Percentiles rank a stretch among this genome's conserved stretches.
phyloP scores from a whole-genome alignment of 2,888 invertebrate genomes.

The Tenthredo mesomela region DNA sequence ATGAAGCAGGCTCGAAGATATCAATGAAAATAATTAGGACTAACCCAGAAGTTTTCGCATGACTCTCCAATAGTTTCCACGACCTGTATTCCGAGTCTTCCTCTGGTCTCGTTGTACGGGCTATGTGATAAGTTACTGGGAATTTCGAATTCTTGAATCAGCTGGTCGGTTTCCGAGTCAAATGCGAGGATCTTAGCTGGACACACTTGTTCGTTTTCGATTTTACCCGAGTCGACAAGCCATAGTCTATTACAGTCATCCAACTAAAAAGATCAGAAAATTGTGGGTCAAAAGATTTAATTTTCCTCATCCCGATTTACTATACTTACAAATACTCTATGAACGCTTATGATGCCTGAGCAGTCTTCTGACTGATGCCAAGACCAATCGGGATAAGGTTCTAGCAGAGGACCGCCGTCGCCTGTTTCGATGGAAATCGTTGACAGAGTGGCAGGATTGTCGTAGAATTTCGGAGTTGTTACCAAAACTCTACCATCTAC shows the following conservation, averaged over 20 bases:
- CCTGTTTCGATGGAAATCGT: conserved; percentile 77
- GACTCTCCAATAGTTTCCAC: not conserved
- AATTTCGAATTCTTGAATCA: not conserved
- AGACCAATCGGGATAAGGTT: conserved; percentile 83
- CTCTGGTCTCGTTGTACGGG: not conserved
- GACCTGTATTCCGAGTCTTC: not conserved
- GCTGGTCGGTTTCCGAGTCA: not conserved
- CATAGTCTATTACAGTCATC: not conserved
- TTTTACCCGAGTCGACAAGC: not conserved
- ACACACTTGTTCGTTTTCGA: not conserved
- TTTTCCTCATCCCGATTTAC: not conserved
- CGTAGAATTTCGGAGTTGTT: conserved; percentile 82
- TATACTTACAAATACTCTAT: conserved; percentile 84
- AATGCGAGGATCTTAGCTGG: conserved; percentile 2
- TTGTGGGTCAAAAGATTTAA: not conserved
- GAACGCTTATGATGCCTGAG: conserved; percentile 85
- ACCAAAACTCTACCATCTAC: conserved; percentile 80
- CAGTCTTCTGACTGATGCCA: conserved; percentile 83
- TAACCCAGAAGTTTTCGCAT: not conserved
- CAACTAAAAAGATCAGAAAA: not conserved
- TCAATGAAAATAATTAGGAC: not conserved
- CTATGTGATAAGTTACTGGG: not conserved
- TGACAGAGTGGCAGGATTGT: conserved; percentile 86
- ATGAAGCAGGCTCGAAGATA: no score
- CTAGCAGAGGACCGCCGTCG: conserved; percentile 77